Evolutionary conservation across 2,888 invertebrate genomes (phyloP).

Genomic region (Tupiocoris notatus): DNA sequence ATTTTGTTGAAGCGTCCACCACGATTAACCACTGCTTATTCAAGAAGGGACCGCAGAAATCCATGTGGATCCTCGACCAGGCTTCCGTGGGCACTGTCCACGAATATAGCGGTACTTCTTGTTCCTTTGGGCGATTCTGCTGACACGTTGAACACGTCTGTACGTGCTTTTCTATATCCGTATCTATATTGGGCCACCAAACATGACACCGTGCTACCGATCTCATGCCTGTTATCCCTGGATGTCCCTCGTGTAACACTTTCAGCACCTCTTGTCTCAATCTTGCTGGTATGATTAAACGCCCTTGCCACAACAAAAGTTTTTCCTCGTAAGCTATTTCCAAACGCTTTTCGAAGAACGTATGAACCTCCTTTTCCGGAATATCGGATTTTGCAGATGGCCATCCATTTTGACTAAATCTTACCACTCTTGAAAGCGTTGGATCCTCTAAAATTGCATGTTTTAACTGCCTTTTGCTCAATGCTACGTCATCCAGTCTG

Average conservation of each 20-base stretch:
- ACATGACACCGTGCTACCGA: neutral
- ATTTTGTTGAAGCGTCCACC: too few relatives aligned
- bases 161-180: too few relatives aligned
- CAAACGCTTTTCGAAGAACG: neutral
- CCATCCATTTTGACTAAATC: neutral
- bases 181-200: too few relatives aligned
- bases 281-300: too few relatives aligned
- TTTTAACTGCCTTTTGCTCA: too few relatives aligned
- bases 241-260: neutral
- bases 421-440: too few relatives aligned
- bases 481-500: neutral
- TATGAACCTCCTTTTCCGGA: neutral
- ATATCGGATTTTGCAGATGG: neutral
- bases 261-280: too few relatives aligned
- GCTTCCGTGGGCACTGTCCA: slow-evolving; percentile 47
- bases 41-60: slow-evolving; percentile 49
- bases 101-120: slow-evolving; percentile 43
- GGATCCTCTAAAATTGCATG: too few relatives aligned
- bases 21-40: too few relatives aligned
- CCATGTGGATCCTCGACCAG: slow-evolving; percentile 49
- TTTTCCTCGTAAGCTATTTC: neutral
- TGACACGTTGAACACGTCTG: too few relatives aligned
- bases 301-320: too few relatives aligned
- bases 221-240: too few relatives aligned
- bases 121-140: slow-evolving; percentile 44